Evolutionary conservation across 1,140 invertebrate genomes (phyloP).

Genomic region (Calosoma granatense): DNA sequence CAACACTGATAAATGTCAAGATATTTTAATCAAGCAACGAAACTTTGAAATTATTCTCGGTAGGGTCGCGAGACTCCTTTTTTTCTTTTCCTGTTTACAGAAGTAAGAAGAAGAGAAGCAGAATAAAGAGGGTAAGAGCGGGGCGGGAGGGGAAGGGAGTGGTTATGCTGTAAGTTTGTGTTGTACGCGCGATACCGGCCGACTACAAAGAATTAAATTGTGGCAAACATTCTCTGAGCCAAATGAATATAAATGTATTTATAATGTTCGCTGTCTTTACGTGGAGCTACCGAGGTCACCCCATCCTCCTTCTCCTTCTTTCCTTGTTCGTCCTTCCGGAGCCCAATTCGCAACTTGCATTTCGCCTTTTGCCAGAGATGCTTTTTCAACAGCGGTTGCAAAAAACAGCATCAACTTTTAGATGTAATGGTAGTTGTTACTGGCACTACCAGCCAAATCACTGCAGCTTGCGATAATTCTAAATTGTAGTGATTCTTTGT

Average conservation of each 20-base stretch:
- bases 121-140: not conserved
- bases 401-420: too few relatives aligned
- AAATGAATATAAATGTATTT: constrained; percentile 9
- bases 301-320: too few relatives aligned
- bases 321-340: too few relatives aligned
- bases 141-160: not conserved
- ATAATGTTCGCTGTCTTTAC: constrained; percentile 8
- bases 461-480: too few relatives aligned
- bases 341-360: too few relatives aligned
- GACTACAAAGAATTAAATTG: constrained; percentile 5
- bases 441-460: too few relatives aligned
- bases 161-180: not conserved
- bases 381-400: too few relatives aligned
- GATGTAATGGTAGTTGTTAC: too few relatives aligned
- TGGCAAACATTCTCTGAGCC: constrained; percentile 4
- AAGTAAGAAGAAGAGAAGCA: not conserved
- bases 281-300: too few relatives aligned
- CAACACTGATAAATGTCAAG: constrained; percentile 8
- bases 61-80: not conserved
- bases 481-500: too few relatives aligned
- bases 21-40: constrained; percentile 7
- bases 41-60: constrained; percentile 4
- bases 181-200: not conserved
- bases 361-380: too few relatives aligned
- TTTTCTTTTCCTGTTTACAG: constrained; percentile 5